Conservation (phyloP, 2,888 invertebrate genomes). For the Selenia dentaria region DNA sequence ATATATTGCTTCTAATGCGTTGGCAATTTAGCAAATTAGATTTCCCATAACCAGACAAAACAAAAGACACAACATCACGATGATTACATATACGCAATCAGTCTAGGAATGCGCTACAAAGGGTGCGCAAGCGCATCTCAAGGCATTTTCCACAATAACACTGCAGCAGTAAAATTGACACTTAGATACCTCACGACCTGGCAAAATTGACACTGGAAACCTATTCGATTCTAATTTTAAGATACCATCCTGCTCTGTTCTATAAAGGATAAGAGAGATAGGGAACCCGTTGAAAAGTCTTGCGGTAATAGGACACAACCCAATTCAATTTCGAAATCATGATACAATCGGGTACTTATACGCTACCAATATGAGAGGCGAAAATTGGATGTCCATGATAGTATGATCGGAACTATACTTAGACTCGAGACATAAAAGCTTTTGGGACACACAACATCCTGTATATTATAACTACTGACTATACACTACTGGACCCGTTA, state of each 20-base stretch:
- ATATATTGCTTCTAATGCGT: conserved; percentile 17
- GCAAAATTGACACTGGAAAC: conserved; percentile 62
- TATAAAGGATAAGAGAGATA: conserved; percentile 36
- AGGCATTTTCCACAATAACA: conserved; percentile 47
- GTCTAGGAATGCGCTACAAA: conserved; percentile 61
- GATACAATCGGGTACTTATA: conserved; percentile 69
- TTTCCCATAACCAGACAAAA: conserved; percentile 39
- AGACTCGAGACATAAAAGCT: conserved; percentile 44
- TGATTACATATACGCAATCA: conserved; percentile 68
- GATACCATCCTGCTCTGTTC: conserved; percentile 35
- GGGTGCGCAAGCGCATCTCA: conserved; percentile 48
- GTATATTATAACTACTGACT: too few relatives aligned
- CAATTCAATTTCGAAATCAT: conserved; percentile 76
- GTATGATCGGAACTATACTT: conserved; percentile 61
- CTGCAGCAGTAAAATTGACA: conserved; percentile 62
- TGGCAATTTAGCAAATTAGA: conserved; percentile 30
- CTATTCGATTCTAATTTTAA: conserved; percentile 37
- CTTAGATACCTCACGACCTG: conserved; percentile 49
- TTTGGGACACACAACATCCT: conserved; percentile 16
- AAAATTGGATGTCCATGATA: conserved; percentile 72
- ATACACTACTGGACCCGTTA: too few relatives aligned
- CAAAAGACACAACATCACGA: conserved; percentile 44
- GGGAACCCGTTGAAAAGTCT: conserved; percentile 23
- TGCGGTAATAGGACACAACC: conserved; percentile 56
- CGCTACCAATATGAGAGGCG: conserved; percentile 79